Percentiles rank a stretch among this genome's conserved stretches.
These are phyloP conservation scores for Umimayanthus chanpuru DNA, from an alignment of 92 coral and sea anemone species.

Conservation along the genomic window DNA sequence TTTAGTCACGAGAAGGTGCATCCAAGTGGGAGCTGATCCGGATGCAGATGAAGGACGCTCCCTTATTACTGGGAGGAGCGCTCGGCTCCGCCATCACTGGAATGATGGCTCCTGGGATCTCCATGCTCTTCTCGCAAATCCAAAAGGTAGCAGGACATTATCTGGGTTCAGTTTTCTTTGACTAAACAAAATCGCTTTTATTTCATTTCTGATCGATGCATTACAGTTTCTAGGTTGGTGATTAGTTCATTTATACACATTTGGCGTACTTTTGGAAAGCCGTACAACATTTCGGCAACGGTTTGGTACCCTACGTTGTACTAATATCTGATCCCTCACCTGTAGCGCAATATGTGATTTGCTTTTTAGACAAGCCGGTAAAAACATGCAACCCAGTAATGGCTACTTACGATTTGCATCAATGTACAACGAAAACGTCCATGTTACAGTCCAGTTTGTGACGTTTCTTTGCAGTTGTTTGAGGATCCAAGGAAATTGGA, in stretches of 20 bases:
- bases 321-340: no score
- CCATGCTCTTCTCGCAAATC: slow-evolving; percentile 85
- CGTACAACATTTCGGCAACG: no score
- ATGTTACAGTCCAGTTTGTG: not conserved
- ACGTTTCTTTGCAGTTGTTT: slow-evolving; percentile 51
- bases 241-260: not conserved
- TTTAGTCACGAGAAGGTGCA: slow-evolving; percentile 71
- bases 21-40: slow-evolving; percentile 63
- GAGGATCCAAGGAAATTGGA: slow-evolving; percentile 73
- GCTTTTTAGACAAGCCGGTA: not conserved
- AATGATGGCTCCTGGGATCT: slow-evolving; percentile 93
- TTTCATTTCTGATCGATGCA: not conserved
- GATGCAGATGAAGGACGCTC: slow-evolving; percentile 81
- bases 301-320: no score
- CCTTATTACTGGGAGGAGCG: slow-evolving; percentile 80
- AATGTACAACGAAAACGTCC: not conserved
- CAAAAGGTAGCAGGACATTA: slow-evolving; percentile 67
- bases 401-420: not conserved
- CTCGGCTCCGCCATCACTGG: slow-evolving; percentile 91
- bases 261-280: not conserved
- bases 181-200: not conserved
- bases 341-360: no score
- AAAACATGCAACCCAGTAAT: not conserved
- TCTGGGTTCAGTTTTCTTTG: not conserved
- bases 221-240: not conserved